Base-by-base conservation (phyloP, 2,113 vertebrate species). In the Chlorocebus sabaeus region DNA sequence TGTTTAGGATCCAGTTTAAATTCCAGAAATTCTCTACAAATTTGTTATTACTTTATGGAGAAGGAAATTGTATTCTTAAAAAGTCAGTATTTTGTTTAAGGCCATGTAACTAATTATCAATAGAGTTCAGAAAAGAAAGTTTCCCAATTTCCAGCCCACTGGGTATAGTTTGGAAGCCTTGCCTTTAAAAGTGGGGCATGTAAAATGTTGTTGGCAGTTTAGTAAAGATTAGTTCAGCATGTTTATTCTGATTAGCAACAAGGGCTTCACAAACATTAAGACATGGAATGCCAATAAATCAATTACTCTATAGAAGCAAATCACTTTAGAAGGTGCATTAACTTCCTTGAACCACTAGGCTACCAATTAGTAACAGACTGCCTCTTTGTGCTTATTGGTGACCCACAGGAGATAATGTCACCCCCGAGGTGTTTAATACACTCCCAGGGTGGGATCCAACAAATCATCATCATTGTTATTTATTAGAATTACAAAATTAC, bases 251-350 rank as follows among this genome's bases (percentile, higher is more conserved):
- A 97, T 96, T 97, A 97, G 45, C 92, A 96, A 45, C 18, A 87
- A 96, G 43, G 61, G 89, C 94, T 96, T 95, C 96, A 83, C 86
- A 97, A 97, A 96, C 50, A 73, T 96, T 83, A 89, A 92, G 82
- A 87, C 73, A 93, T 84, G 73, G 50, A 97, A 96, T 92, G 96
- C 68, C 95, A 97, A 95, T 95, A 97, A 96, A 95, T 97, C 97
- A 95, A 97, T 98, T 93, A 92, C 79, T 76, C 90, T 89, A 96
- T 76, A 97, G 89, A 84, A 95, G 48, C 59, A 97, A 98, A 97
- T 96, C 89, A 89, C 93, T 98, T 95, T 72, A 96, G 86, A 96
- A 93, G 64, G 61, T 93, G 75, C 79, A 90, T 96, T 97, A 96
- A 79, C 79, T 93, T 97, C 79, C 68, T 97, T 93, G 83, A 95